phyloP scores from a whole-genome alignment of 2,797 vertebrate species.

The Rachycentron canadum region DNA sequence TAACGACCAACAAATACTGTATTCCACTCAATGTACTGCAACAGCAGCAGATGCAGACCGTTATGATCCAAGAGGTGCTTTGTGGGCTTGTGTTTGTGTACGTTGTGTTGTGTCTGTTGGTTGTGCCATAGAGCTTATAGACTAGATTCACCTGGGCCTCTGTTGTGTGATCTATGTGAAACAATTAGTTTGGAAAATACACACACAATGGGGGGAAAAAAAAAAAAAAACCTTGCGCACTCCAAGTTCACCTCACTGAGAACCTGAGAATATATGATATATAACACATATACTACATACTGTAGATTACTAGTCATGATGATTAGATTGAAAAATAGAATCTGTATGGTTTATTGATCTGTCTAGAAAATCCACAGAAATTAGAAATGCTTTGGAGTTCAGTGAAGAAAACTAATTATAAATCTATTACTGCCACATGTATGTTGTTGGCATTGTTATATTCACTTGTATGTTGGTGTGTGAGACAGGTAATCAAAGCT shows the following conservation, averaged over 20 bases:
- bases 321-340: no score
- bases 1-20: neutral
- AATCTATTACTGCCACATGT: neutral
- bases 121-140: conserved; percentile 24
- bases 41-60: neutral
- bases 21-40: neutral
- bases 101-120: conserved; percentile 10
- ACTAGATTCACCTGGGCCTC: neutral
- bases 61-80: neutral
- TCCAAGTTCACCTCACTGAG: neutral
- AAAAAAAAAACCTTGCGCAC: neutral
- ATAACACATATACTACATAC: no score
- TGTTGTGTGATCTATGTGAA: neutral
- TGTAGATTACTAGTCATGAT: no score
- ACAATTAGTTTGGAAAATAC: neutral
- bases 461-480: neutral
- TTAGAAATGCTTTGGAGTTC: neutral
- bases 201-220: no score
- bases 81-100: neutral
- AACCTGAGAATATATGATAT: no score
- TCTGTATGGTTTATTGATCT: no score
- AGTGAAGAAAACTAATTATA: neutral
- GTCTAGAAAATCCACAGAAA: neutral
- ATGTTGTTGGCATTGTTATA: neutral
- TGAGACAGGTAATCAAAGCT: neutral